Evolutionary conservation across 2,113 vertebrate genomes (phyloP), one percentile per base, ranked within the genome.

Genomic region (Nibea coibor): DNA sequence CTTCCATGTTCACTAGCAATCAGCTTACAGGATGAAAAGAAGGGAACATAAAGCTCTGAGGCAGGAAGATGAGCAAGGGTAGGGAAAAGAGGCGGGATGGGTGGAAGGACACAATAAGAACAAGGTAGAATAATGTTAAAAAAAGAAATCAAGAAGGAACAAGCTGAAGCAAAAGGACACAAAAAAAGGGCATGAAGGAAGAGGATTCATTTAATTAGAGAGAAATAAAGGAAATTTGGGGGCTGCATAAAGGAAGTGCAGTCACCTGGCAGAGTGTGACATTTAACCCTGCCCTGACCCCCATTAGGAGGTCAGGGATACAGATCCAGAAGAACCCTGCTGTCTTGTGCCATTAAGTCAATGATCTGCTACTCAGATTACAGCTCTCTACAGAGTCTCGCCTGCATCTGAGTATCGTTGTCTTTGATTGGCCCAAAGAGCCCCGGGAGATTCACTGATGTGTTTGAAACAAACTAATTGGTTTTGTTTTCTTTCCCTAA

Each of bases 401-500:
- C 70, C 83, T 72, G 28, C 81, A 80, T 81, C 81, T 17, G 65
- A 86, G 87, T 80, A 90, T 91, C 20, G 57, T 31, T 83, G 70
- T 54, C 71, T 91, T 84, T 91, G 87, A 92, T 87, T 92, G 88
- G 81, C 63, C 80, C 75, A 63, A 59, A 61, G 54, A 87, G 85
- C 73, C 86, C 72, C 48, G 0, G 80, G 84, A 82, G 87, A 70
- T 59, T 65, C 68, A 48, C 72, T 82, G 58, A 84, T 81, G 80
- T 86, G 88, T 90, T 80, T 87, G 83, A 89, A 82, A 87, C 81
- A 70, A 87, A 87, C 76, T 90, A 91, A 93, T 90, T 89, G 87
- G 80, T 89, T 83, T 80, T 82, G 84, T 92, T 88, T 88, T 82
- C 62, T 84, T 77, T 81, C 65, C 28, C 75, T 76, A 67, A 73